Evolutionary conservation across 1,140 invertebrate species (phyloP).

Genomic region (Lepidotrigona ventralis): DNA sequence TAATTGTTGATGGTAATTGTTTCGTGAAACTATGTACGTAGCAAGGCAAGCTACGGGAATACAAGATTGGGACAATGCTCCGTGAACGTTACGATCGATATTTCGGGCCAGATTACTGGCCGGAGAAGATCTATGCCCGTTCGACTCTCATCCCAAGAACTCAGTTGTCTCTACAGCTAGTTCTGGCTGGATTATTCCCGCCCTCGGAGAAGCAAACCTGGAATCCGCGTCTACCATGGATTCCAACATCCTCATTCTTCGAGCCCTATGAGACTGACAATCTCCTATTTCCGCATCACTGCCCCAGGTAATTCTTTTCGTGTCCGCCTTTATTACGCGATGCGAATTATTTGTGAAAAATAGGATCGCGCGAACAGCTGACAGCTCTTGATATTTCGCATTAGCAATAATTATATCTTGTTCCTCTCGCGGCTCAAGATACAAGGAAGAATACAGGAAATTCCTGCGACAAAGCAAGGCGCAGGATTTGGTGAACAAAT

Average conservation of each 20-base stretch:
- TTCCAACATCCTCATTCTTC: conserved; percentile 78
- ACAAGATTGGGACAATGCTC: conserved; percentile 82
- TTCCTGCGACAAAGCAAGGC: conserved; percentile 56
- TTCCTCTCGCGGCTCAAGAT: conserved; percentile 59
- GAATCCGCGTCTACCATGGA: conserved; percentile 84
- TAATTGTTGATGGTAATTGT: conserved; percentile 25
- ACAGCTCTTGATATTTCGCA: not conserved
- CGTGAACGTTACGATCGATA: conserved; percentile 81
- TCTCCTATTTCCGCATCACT: conserved; percentile 72
- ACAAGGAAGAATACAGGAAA: conserved; percentile 59
- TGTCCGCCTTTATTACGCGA: not conserved
- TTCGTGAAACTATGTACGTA: conserved; percentile 59
- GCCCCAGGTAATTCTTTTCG: conserved; percentile 68
- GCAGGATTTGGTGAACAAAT: conserved; percentile 63
- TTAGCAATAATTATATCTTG: not conserved
- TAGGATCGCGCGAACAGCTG: not conserved
- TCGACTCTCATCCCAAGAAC: conserved; percentile 83
- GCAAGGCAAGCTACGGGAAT: conserved; percentile 82
- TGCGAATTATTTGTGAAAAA: not conserved
- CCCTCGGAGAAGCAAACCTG: conserved; percentile 81
- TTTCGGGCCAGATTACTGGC: conserved; percentile 81
- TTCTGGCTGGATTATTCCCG: conserved; percentile 86
- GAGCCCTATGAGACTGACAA: conserved; percentile 65
- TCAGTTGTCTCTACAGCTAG: conserved; percentile 86
- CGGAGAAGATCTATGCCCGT: conserved; percentile 79